Percentiles rank a stretch among this genome's conserved stretches.
These are phyloP conservation scores for Syngnathus typhle DNA, from an alignment of 2,113 vertebrate genomes.

Conservation along the genomic window DNA sequence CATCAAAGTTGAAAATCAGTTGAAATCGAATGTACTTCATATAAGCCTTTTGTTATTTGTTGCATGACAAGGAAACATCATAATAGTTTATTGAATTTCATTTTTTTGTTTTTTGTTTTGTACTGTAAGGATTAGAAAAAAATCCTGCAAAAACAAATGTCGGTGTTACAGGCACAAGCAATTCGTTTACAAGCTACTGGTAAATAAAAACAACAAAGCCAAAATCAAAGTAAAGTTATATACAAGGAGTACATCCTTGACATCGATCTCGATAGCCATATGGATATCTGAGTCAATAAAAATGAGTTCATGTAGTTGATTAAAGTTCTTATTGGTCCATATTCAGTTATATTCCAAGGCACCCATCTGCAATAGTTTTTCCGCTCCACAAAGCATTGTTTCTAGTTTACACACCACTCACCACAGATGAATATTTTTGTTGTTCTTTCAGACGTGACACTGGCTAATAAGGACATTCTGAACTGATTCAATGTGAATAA, in stretches of 20 bases:
- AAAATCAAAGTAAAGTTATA: background rate
- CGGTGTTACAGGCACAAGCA: no score
- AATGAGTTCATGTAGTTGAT: background rate
- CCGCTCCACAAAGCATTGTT: slow-evolving; percentile 3
- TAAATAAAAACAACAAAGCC: background rate
- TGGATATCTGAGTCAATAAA: background rate
- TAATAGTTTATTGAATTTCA: no score
- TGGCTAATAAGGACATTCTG: slow-evolving; percentile 25
- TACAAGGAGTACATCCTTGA: no score
- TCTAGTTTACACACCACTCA: background rate
- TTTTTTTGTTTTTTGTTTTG: no score
- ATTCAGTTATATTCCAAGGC: background rate
- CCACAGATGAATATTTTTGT: slow-evolving; percentile 13
- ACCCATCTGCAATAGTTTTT: background rate
- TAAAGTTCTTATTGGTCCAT: background rate
- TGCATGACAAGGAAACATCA: no score
- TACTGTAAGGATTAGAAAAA: no score
- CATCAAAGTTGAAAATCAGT: background rate
- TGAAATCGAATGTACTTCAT: no score
- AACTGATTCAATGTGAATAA: slow-evolving; percentile 5
- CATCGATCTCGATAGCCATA: no score
- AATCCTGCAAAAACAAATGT: no score
- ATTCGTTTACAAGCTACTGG: background rate
- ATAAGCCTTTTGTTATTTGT: no score
- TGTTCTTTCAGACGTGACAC: slow-evolving; percentile 10